Base-by-base conservation (phyloP, 35 echinoderm and acorn worm species). In the Acanthaster planci region DNA sequence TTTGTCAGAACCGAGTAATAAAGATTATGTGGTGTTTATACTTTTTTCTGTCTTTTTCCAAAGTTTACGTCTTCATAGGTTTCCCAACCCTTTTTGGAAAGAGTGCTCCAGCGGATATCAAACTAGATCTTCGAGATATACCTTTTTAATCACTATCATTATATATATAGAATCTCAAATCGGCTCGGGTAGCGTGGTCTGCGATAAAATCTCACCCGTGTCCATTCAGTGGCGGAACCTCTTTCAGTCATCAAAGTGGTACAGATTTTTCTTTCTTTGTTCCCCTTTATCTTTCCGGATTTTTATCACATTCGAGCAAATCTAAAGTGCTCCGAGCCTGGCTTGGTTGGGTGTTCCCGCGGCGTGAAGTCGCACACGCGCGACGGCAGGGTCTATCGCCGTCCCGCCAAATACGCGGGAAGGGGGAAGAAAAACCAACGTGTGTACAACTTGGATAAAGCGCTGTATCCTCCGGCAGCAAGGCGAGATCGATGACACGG, bases 401-500 rank as follows among this genome's bases (percentile, higher is more conserved):
- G 42, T 12, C 12, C 42, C 4, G 42, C 4, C 42, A 47, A 47
- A 47, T 12, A 47, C 42, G 42, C 42, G 12, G 42, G 42, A n/a
- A n/a, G n/a, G n/a, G 12, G 42, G 42, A 47, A 35, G 23, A 72
- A 19, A 19, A 26, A 8, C 26, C 21, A 72, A 26, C 30, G 64
- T 72, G 26, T 31, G 64, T 26, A 72, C 30, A 72, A 72, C 30
- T 72, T 72, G 64, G 64, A 72, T 72, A 72, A 72, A 72, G 64
- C 30, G 64, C 64, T 19, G 64, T 72, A 72, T 72, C 64, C 23
- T 14, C 30, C 64, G 64, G 30, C 64, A 27, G 64, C 30, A 27
- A 31, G 29, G 64, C 21, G 42, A 4, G 64, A 72, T 72, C 64
- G 64, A 72, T 26, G 64, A 21, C 64, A 72, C 64, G 30, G 64